Evolutionary conservation across 2,888 invertebrate genomes (phyloP).

Genomic region (Heteromurus nitidus): DNA sequence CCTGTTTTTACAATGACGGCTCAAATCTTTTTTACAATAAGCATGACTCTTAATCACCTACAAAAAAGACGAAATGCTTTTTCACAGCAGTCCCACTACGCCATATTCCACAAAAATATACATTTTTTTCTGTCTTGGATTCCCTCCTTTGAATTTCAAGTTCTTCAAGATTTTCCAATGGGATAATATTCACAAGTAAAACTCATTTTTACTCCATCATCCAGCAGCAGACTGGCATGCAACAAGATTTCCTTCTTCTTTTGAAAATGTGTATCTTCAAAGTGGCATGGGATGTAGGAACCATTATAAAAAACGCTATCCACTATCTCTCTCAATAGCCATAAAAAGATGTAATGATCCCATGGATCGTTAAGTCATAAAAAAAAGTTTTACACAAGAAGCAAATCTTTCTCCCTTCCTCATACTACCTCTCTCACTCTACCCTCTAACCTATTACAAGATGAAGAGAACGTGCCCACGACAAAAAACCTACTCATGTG

Average conservation of each 20-base stretch:
- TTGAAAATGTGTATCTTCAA: too few species aligned
- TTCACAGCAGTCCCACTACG: neutral
- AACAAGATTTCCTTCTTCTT: neutral
- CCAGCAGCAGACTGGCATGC: neutral
- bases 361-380: constrained; percentile 50
- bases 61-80: neutral
- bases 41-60: neutral
- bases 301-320: neutral
- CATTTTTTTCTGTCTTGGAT: neutral
- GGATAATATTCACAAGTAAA: constrained; percentile 8
- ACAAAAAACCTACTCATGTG: constrained; percentile 9
- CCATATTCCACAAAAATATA: neutral
- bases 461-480: constrained; percentile 41
- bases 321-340: constrained; percentile 8
- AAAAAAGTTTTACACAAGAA: constrained; percentile 20
- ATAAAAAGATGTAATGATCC: constrained; percentile 45
- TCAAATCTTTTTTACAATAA: neutral
- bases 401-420: constrained; percentile 27
- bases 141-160: constrained; percentile 17
- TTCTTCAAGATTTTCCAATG: constrained; percentile 16
- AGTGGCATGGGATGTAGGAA: neutral
- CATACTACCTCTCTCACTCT: constrained; percentile 12
- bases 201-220: constrained; percentile 1
- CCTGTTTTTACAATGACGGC: too few species aligned
- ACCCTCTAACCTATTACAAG: constrained; percentile 1